These are phyloP conservation scores for Ctenoplectra terminalis DNA, from an alignment of 1,140 invertebrate species.

Conservation along the genomic window DNA sequence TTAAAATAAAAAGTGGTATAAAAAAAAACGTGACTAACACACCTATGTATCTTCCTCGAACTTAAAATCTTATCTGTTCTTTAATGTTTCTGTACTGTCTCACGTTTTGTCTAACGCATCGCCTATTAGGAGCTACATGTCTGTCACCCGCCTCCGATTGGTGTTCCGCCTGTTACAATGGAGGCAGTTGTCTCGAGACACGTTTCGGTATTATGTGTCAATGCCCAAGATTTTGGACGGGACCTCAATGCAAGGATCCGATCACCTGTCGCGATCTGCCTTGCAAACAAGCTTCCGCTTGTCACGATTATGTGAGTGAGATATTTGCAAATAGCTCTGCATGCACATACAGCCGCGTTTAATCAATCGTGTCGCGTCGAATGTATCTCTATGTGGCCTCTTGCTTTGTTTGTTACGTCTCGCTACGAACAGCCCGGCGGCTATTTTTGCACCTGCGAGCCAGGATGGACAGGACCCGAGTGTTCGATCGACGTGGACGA, in stretches of 20 bases:
- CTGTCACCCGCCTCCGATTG: conserved; percentile 63
- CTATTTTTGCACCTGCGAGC: conserved; percentile 89
- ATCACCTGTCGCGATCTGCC: conserved; percentile 83
- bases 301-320: conserved; percentile 86
- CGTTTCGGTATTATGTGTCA: conserved; percentile 83
- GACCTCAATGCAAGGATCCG: conserved; percentile 79
- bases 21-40: neutral
- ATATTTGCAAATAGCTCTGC: conserved; percentile 41
- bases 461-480: conserved; percentile 87
- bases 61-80: too few relatives aligned
- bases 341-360: conserved; percentile 39
- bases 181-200: conserved; percentile 84
- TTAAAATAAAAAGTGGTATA: too few relatives aligned
- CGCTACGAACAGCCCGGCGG: conserved; percentile 80
- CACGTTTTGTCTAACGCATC: neutral
- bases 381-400: conserved; percentile 46
- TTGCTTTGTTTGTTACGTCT: conserved; percentile 57
- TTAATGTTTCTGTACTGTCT: conserved; percentile 1
- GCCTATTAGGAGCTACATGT: conserved; percentile 67
- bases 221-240: conserved; percentile 85
- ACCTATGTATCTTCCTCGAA: neutral
- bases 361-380: conserved; percentile 20
- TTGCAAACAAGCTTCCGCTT: conserved; percentile 84
- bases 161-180: conserved; percentile 84
- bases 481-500: conserved; percentile 85